These are phyloP conservation scores for Drosophila peninsularis DNA, from an alignment of 2,888 invertebrate genomes.

Conservation along the genomic window DNA sequence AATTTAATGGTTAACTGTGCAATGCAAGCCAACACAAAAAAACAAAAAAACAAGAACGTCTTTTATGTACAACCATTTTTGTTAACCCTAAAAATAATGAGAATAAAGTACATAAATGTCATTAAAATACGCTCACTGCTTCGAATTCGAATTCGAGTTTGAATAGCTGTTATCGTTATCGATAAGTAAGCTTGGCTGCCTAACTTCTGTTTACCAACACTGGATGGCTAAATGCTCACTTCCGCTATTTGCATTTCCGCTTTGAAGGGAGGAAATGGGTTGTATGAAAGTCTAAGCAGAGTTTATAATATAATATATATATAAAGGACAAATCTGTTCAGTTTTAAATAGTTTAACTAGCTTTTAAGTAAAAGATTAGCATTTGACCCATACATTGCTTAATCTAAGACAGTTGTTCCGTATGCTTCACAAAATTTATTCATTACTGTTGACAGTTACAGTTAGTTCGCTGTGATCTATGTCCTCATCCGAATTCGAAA, in stretches of 20 bases:
- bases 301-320: no score
- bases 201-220: neutral
- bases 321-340: no score
- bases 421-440: no score
- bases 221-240: neutral
- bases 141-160: neutral
- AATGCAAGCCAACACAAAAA: constrained; percentile 37
- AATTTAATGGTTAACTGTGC: constrained; percentile 48
- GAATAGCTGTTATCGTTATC: neutral
- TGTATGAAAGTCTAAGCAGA: no score
- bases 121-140: constrained; percentile 47
- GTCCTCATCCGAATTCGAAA: no score
- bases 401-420: no score
- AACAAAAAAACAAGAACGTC: constrained; percentile 28
- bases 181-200: neutral
- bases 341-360: no score
- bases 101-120: constrained; percentile 74
- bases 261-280: no score
- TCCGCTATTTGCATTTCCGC: neutral
- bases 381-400: no score
- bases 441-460: no score
- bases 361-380: no score
- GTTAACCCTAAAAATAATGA: constrained; percentile 54
- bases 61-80: constrained; percentile 75
- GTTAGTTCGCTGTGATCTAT: no score